Evolutionary conservation across 2,113 vertebrate genomes (phyloP).

Genomic region (Anhinga anhinga): DNA sequence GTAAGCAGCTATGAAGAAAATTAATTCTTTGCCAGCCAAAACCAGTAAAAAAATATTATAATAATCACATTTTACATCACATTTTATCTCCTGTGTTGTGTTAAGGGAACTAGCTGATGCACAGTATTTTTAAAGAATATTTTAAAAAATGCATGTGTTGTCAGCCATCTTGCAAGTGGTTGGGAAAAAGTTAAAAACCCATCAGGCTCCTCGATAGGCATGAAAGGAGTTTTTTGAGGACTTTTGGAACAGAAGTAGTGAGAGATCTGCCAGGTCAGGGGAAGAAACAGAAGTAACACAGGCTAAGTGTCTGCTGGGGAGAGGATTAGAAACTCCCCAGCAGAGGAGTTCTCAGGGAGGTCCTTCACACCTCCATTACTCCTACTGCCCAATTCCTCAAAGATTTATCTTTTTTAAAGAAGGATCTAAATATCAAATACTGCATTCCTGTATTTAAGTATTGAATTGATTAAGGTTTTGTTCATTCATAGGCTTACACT

Average conservation of each 20-base stretch:
- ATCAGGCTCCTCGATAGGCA: not conserved
- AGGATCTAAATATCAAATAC: not conserved
- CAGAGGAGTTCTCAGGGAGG: not conserved
- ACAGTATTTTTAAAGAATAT: slow-evolving; percentile 41
- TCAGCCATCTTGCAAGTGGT: slow-evolving; percentile 10
- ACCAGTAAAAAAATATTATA: not conserved
- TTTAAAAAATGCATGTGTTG: slow-evolving; percentile 36
- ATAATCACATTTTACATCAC: slow-evolving; percentile 11
- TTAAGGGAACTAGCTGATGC: slow-evolving; percentile 46
- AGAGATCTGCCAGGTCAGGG: not conserved
- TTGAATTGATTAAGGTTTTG: not conserved
- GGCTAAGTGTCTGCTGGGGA: not conserved
- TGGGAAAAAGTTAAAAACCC: not conserved
- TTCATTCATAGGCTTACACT: not conserved
- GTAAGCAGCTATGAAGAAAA: not conserved
- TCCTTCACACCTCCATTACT: not conserved
- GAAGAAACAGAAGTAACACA: not conserved
- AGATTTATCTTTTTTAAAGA: not conserved
- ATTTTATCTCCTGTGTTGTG: not conserved
- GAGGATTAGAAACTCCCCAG: not conserved
- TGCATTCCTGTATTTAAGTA: not conserved
- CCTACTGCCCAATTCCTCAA: not conserved
- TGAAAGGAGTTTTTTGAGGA: not conserved
- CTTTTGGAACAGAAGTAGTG: not conserved
- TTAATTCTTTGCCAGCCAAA: not conserved